phyloP scores from a whole-genome alignment of 2,888 invertebrate genomes.

The Synanthedon myopaeformis region DNA sequence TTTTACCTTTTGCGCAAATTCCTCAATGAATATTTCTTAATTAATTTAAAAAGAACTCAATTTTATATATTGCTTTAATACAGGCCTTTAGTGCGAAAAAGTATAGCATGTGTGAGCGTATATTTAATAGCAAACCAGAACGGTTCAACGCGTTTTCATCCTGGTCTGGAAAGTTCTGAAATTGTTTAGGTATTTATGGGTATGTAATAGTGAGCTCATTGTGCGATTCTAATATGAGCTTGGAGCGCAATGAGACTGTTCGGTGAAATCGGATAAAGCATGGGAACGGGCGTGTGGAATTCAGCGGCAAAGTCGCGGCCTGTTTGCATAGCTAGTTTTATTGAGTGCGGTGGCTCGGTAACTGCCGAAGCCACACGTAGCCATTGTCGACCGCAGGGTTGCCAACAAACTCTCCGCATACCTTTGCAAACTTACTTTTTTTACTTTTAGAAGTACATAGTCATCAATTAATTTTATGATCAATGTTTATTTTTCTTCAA shows the following conservation, averaged over 20 bases:
- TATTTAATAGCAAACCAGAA: background rate
- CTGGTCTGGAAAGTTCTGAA: slow-evolving; percentile 38
- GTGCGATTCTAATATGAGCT: slow-evolving; percentile 39
- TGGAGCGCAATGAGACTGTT: slow-evolving; percentile 39
- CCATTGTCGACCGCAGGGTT: slow-evolving; percentile 1
- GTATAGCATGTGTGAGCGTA: background rate
- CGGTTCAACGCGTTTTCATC: slow-evolving; percentile 11
- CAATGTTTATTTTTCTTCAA: no score
- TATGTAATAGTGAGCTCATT: slow-evolving; percentile 54
- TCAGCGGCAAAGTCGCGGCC: slow-evolving; percentile 29
- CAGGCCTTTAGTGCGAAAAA: background rate
- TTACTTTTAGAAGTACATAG: slow-evolving; percentile 38
- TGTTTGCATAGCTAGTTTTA: slow-evolving; percentile 67
- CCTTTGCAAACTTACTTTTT: slow-evolving; percentile 41
- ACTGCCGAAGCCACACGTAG: slow-evolving; percentile 22
- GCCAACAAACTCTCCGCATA: slow-evolving; percentile 12
- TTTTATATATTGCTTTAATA: background rate
- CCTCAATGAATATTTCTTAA: slow-evolving; percentile 1
- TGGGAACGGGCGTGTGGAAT: slow-evolving; percentile 56
- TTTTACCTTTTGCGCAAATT: background rate
- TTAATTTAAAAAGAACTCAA: background rate
- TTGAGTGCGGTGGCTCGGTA: slow-evolving; percentile 52
- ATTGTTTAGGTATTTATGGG: slow-evolving; percentile 40
- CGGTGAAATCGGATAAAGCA: slow-evolving; percentile 66
- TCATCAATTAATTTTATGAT: slow-evolving; percentile 9